These are phyloP conservation scores for Gulo gulo DNA, from an alignment of 2,113 vertebrate species.

Conservation along the genomic window DNA sequence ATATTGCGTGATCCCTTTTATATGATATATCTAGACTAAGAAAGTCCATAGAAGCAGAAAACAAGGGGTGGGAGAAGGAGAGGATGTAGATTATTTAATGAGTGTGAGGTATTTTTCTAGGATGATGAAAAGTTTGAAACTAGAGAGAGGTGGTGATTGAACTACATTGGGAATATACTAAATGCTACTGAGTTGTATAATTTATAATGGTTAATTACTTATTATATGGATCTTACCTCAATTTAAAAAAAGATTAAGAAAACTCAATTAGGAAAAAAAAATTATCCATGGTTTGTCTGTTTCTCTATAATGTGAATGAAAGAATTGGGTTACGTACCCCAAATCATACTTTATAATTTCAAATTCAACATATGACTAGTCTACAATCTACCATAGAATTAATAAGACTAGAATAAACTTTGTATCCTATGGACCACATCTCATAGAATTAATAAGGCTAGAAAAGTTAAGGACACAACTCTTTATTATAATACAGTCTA, in stretches of 20 bases:
- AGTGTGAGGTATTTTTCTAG: neutral
- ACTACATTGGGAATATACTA: neutral
- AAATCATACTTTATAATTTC: neutral
- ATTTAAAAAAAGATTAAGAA: neutral
- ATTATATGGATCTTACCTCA: neutral
- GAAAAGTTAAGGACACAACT: neutral
- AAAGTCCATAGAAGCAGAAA: neutral
- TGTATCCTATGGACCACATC: neutral
- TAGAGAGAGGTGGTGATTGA: neutral
- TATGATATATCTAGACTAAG: neutral
- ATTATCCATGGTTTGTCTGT: neutral
- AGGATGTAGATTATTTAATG: neutral
- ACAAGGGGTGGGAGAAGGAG: too few species aligned
- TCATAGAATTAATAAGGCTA: neutral
- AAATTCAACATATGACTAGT: neutral
- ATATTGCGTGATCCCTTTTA: neutral
- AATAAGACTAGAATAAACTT: neutral
- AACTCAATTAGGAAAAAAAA: neutral
- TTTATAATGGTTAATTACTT: neutral
- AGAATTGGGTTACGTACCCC: neutral
- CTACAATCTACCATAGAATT: neutral
- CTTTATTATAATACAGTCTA: neutral
- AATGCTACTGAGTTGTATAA: neutral
- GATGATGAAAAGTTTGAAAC: neutral
- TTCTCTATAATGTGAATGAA: neutral